Evolutionary conservation across 2,113 vertebrate genomes (phyloP).

Genomic region (Heterotis niloticus): DNA sequence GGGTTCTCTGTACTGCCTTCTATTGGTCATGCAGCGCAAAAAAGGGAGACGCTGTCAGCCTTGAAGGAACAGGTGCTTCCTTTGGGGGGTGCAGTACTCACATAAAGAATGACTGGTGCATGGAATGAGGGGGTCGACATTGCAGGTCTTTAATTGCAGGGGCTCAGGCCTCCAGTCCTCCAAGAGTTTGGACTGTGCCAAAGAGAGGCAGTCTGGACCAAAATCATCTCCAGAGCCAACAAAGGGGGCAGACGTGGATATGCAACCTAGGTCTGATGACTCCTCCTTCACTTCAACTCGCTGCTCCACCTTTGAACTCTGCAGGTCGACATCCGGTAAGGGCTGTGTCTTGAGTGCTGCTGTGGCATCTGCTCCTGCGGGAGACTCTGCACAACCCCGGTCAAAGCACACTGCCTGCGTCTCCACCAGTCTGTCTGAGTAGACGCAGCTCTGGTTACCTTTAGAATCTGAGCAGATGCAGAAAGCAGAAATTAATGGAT

Average conservation of each 20-base stretch:
- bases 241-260: not conserved
- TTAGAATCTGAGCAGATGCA: slow-evolving; percentile 9
- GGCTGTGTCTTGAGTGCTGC: not conserved
- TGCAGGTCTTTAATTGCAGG: slow-evolving; percentile 35
- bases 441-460: slow-evolving; percentile 19
- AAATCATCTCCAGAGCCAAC: slow-evolving; percentile 30
- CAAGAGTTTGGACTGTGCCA: slow-evolving; percentile 44
- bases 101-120: slow-evolving; percentile 37
- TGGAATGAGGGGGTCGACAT: slow-evolving; percentile 27
- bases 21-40: not conserved
- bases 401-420: slow-evolving; percentile 16
- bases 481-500: not conserved
- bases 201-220: slow-evolving; percentile 38
- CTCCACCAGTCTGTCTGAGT: slow-evolving; percentile 23
- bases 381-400: slow-evolving; percentile 1
- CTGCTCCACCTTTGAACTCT: slow-evolving; percentile 13
- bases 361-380: not conserved
- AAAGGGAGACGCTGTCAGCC: not conserved
- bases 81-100: slow-evolving; percentile 24
- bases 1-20: too few species aligned
- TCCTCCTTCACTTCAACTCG: slow-evolving; percentile 39
- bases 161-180: slow-evolving; percentile 49
- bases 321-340: not conserved
- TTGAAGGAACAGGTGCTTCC: not conserved
- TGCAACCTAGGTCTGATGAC: slow-evolving; percentile 28